Evolutionary conservation across 2,888 invertebrate species (phyloP).

Genomic region (Coronaproctus castanopsis): DNA sequence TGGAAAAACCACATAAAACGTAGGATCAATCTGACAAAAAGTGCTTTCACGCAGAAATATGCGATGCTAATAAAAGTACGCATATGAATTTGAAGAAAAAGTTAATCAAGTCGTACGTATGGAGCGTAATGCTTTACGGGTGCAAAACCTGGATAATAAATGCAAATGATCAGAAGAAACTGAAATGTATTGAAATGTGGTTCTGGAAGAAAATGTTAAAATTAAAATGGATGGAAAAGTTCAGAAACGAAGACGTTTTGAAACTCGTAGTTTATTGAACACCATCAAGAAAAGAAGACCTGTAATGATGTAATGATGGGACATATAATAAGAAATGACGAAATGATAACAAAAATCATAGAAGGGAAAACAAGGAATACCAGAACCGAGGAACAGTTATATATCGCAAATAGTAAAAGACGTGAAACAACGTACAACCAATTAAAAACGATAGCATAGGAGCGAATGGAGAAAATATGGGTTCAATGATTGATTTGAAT

Average conservation of each 20-base stretch:
- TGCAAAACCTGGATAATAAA: conserved; percentile 1
- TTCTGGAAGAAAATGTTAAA: not conserved
- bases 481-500: too few species aligned
- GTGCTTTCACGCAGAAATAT: not conserved
- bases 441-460: too few species aligned
- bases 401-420: too few species aligned
- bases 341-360: not conserved
- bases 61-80: not conserved
- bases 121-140: not conserved
- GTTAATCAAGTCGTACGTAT: not conserved
- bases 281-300: too few species aligned
- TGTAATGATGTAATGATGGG: too few species aligned
- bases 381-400: too few species aligned
- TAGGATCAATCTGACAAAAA: not conserved
- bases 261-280: too few species aligned
- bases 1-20: not conserved
- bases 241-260: not conserved
- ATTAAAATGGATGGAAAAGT: not conserved
- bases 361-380: not conserved
- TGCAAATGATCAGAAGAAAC: not conserved
- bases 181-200: not conserved
- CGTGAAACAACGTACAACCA: too few species aligned
- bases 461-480: too few species aligned
- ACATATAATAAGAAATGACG: not conserved
- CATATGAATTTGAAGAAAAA: not conserved